Evolutionary conservation across 1,140 invertebrate genomes (phyloP), one percentile per base, ranked within the genome.

Genomic region (Laupala kohalensis): DNA sequence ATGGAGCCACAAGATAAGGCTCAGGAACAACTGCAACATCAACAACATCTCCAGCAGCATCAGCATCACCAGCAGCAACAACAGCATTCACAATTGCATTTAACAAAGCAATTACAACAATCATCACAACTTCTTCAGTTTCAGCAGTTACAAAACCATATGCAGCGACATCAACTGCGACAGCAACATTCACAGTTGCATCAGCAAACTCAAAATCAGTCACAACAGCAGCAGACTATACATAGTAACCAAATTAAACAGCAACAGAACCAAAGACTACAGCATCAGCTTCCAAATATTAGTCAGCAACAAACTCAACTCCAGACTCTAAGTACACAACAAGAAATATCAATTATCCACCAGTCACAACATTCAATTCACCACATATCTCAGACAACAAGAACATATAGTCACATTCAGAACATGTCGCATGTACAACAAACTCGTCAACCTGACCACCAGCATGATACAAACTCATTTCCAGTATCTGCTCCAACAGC

Each of bases 11-110:
- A 53, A 53, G 9, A 53, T 9, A 9, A 53, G 37, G 9, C 9
- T 9, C 37, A 68, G 19, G 19, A 68, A 19, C 19, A 80, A 29
- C 73, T 76, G 29, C 66, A 72, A 6, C 74, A 76, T 4, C 74
- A 78, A 67, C 72, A 70, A 5, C 67, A 65, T 19, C 77, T 77
- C 64, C 75, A 19, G 26, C 13, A 65, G 19, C 29, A 37, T 9
- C 64, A 70, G 13, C 70, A 71, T 23, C 63, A 65, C 67, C 23
- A 6, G 5, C 70, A 68, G 19, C 63, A 68, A 6, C 24, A 26
- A 3, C 19, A 53, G 19, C 37, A 53, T 13, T 19, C 9, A 53
- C 37, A 53, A 53, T 19, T 13, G 25, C 25, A 68, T 5, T 25
- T 25, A 28, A 9, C 9, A 66, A 9, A n/a, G 1, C 65, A 67